These are phyloP conservation scores for Takifugu ocellatus DNA, from an alignment of 2,797 vertebrate species.

Conservation along the genomic window DNA sequence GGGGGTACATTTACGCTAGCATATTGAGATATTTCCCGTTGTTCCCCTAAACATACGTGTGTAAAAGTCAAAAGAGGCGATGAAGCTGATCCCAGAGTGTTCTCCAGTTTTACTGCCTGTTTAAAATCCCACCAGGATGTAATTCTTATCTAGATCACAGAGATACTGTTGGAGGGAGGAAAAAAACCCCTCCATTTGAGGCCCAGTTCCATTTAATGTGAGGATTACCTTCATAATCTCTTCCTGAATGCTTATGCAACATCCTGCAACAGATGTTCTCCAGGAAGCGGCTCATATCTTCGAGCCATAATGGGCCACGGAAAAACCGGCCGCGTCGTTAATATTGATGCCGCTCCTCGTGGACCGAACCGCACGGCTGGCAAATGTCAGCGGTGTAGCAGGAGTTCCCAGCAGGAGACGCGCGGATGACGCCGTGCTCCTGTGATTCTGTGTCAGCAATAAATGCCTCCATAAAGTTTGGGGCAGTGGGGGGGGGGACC, in stretches of 20 bases:
- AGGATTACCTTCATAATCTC: conserved; percentile 54
- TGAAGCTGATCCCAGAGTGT: too few relatives aligned
- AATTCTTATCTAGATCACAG: conserved; percentile 5
- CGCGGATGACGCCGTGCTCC: too few relatives aligned
- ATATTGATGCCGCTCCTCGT: not conserved
- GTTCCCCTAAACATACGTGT: too few relatives aligned
- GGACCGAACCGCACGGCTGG: not conserved
- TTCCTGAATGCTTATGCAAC: conserved; percentile 45
- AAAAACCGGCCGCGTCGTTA: conserved; percentile 8
- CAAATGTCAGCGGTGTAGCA: not conserved
- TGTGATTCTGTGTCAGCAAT: not conserved
- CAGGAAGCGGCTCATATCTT: conserved; percentile 30
- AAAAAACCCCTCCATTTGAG: conserved; percentile 17
- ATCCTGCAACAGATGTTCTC: conserved; percentile 50
- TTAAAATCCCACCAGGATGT: too few relatives aligned
- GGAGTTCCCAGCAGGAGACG: not conserved
- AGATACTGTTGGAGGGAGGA: conserved; percentile 4
- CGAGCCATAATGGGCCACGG: conserved; percentile 2
- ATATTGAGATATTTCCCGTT: too few relatives aligned
- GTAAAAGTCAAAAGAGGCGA: too few relatives aligned
- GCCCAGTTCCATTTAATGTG: conserved; percentile 20
- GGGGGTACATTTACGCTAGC: too few relatives aligned
- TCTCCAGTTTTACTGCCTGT: too few relatives aligned
- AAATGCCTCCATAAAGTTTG: conserved; percentile 3
- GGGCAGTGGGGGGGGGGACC: conserved; percentile 17